Base-by-base conservation (phyloP, 1,140 invertebrate species). In the Rhyacophila brunnea region DNA sequence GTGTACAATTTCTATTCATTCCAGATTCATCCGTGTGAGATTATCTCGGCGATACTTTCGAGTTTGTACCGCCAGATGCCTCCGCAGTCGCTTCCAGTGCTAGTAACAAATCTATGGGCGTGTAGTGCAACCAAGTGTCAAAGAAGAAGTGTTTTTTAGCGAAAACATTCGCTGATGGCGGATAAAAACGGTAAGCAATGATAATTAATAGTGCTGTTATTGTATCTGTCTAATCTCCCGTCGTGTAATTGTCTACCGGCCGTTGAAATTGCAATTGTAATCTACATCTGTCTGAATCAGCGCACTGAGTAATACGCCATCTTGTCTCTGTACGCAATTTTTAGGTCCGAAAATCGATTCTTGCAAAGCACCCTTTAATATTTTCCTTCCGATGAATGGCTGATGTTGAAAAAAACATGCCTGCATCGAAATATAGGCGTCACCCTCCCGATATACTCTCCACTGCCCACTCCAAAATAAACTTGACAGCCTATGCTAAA, bases 121-220 rank as follows among this genome's bases (percentile, higher is more conserved):
- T 46, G 52, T 46, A 46, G 52, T 46, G 52, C 35, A 28, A 36
- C 13, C 52, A 36, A 55, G 52, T 55, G 52, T 55, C 52, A 55
- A 45, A 46, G 44, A 46, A 55, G 45, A 55, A 55, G 36, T 55
- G 52, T 45, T 55, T 55, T 46, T 55, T 46, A 42, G 42, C 52
- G 23, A 46, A 55, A 11, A n/a, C 23, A 32, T 46, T 46, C 42
- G 42, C 42, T 46, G 43, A 55, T 55, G 52, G 52, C 52, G 52
- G 46, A 45, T 32, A 45, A 13, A 45, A 55, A 55, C 20, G 52
- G 52, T 55, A 35, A 55, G 42, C 36, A 35, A 14, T 9, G 11
- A 34, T 55, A n/a, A 46, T 46, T 47, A 47, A 20, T 23, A 23
- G 34, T 20, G 42, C 15, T 23, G n/a, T 35, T 28, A 40, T 13